Conservation (phyloP, 64 coral and sea anemone genomes). For the Astreopora myriophthalma region DNA sequence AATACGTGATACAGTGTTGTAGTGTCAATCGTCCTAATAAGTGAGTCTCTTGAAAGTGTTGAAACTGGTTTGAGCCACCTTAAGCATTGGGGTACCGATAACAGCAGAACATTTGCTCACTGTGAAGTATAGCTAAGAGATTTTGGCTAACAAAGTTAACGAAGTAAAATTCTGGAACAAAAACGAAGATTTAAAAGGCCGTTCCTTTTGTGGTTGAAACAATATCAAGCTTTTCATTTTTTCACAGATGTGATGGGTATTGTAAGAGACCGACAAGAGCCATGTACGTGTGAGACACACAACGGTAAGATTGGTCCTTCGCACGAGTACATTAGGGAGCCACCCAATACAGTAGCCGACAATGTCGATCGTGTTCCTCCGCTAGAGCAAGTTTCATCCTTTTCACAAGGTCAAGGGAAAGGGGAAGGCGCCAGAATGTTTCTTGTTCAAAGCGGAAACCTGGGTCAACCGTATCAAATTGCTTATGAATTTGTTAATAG, state of each 20-base stretch:
- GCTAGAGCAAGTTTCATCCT: background rate
- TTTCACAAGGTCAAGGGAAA: background rate
- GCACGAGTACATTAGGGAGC: background rate
- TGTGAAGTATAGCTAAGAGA: too few species aligned
- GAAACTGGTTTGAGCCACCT: too few species aligned
- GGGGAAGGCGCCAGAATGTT: background rate
- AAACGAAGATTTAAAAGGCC: too few species aligned
- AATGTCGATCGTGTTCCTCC: background rate
- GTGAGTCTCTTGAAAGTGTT: too few species aligned
- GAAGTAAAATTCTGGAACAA: too few species aligned
- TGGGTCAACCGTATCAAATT: background rate
- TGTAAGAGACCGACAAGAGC: constrained; percentile 7
- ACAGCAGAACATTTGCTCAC: too few species aligned
- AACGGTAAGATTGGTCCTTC: background rate
- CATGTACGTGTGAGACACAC: constrained; percentile 17
- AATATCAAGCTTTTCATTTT: background rate
- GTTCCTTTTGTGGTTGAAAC: background rate
- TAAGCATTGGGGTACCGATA: too few species aligned
- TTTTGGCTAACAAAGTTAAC: too few species aligned
- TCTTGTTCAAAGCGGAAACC: background rate
- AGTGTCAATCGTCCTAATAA: too few species aligned
- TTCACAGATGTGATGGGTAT: constrained; percentile 32
- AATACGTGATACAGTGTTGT: too few species aligned
- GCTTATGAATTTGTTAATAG: background rate
- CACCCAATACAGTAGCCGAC: background rate